Percentiles rank a stretch among this genome's conserved stretches.
phyloP scores from a whole-genome alignment of 1,140 invertebrate species.

The Microvelia longipes region DNA sequence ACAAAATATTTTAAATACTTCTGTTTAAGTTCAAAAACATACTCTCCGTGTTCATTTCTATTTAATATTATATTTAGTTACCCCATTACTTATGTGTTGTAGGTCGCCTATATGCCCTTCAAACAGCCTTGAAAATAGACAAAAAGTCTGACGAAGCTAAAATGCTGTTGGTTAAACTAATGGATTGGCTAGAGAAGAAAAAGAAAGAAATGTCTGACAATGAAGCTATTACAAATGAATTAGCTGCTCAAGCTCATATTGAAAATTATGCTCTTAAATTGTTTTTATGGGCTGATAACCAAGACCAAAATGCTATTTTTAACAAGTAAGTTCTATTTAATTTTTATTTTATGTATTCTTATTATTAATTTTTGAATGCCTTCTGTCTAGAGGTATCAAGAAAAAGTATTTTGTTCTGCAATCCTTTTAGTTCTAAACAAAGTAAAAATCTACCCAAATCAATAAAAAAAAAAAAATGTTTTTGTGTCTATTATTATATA shows the following conservation, averaged over 20 bases:
- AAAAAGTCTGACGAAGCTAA: slow-evolving; percentile 36
- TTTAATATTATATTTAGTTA: not conserved
- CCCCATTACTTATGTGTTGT: slow-evolving; percentile 5
- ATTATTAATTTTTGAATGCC: no score
- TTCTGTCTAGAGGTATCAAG: slow-evolving; percentile 6
- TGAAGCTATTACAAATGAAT: slow-evolving; percentile 75
- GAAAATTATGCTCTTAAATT: slow-evolving; percentile 92
- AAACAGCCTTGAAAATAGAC: slow-evolving; percentile 43
- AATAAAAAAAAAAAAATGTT: no score
- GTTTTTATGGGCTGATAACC: slow-evolving; percentile 83
- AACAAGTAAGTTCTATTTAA: slow-evolving; percentile 56
- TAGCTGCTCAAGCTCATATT: slow-evolving; percentile 86
- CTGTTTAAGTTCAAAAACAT: not conserved
- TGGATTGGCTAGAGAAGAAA: slow-evolving; percentile 81
- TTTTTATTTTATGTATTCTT: slow-evolving; percentile 1
- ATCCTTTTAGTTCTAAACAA: no score
- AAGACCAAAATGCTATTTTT: slow-evolving; percentile 73
- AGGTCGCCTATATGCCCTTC: slow-evolving; percentile 46
- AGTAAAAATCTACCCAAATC: no score
- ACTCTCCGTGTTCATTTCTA: not conserved
- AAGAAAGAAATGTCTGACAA: slow-evolving; percentile 55
- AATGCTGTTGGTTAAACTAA: slow-evolving; percentile 42
- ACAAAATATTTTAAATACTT: not conserved
- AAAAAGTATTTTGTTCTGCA: no score
- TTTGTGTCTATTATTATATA: no score